phyloP scores from a whole-genome alignment of 2,113 vertebrate genomes.

The Amia ocellicauda region DNA sequence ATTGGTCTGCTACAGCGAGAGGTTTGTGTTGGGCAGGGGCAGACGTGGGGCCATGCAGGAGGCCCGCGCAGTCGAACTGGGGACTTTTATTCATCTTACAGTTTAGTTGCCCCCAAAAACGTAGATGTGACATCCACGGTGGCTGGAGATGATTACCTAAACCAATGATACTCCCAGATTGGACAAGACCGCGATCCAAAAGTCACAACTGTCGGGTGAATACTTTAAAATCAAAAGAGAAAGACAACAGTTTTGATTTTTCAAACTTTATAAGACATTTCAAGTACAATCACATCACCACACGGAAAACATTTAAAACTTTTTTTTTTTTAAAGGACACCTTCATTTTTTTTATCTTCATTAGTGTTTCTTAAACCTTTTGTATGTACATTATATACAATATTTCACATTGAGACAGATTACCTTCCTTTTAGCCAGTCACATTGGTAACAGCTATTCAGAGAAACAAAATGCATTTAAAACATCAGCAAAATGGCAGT shows the following conservation, averaged over 20 bases:
- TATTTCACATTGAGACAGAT: conserved; percentile 8
- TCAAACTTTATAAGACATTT: conserved; percentile 21
- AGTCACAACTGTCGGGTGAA: no score
- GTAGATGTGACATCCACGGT: no score
- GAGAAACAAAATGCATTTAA: conserved; percentile 12
- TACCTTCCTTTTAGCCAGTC: conserved; percentile 6
- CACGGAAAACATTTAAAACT: background rate
- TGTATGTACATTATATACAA: conserved; percentile 20
- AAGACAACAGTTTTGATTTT: background rate
- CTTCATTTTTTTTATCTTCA: background rate
- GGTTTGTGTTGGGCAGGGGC: no score
- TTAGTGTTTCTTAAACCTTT: conserved; percentile 13
- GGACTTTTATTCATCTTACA: no score
- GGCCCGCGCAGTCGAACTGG: no score
- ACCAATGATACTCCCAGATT: no score
- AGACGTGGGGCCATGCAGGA: no score
- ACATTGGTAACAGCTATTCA: conserved; percentile 13
- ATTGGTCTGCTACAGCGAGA: no score
- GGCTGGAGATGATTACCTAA: no score
- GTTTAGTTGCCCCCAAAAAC: no score
- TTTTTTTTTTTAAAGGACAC: background rate
- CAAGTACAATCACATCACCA: conserved; percentile 15
- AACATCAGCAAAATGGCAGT: conserved; percentile 23
- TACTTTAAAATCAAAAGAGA: no score
- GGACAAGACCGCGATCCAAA: no score